A percentile compares a stretch with the other conserved stretches of the same genome.
Evolutionary conservation across 2,113 vertebrate genomes (phyloP).

Genomic region (Grallaria varia): DNA sequence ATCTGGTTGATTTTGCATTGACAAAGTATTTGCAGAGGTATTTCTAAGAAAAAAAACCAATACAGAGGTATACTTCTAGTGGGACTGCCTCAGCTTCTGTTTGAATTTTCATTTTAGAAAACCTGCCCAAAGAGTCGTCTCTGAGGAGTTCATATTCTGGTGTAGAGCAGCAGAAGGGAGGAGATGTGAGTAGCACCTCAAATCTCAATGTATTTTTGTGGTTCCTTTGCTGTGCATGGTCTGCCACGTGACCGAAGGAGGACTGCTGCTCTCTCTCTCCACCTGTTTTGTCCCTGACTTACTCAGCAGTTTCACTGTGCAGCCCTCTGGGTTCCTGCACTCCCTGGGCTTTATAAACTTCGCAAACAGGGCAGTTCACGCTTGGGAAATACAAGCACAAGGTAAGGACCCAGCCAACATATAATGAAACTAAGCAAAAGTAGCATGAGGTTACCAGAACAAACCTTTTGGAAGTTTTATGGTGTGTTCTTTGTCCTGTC

Average conservation of each 20-base stretch:
- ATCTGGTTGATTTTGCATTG: neutral
- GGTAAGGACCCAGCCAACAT: accelerated
- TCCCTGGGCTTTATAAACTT: neutral
- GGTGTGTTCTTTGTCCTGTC: neutral
- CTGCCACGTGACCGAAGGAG: neutral
- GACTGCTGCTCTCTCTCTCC: neutral
- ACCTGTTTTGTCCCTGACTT: neutral
- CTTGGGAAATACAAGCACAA: neutral
- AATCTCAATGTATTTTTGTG: neutral
- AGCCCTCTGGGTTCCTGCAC: accelerated
- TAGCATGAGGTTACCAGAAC: accelerated
- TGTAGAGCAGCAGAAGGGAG: neutral
- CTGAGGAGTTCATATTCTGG: neutral
- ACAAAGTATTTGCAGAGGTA: neutral
- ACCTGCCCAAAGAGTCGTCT: neutral
- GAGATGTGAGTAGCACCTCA: neutral
- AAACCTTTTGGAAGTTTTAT: neutral
- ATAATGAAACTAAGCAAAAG: neutral
- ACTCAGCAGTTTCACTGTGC: neutral
- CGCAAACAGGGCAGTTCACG: neutral
- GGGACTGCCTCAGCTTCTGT: neutral
- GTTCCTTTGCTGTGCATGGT: accelerated
- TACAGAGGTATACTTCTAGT: neutral
- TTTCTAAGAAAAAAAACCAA: neutral
- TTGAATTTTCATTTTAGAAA: neutral